Percentiles rank a stretch among this genome's conserved stretches.
phyloP scores from a whole-genome alignment of 2,113 vertebrate species.

The Sarotherodon lohbergeri region DNA sequence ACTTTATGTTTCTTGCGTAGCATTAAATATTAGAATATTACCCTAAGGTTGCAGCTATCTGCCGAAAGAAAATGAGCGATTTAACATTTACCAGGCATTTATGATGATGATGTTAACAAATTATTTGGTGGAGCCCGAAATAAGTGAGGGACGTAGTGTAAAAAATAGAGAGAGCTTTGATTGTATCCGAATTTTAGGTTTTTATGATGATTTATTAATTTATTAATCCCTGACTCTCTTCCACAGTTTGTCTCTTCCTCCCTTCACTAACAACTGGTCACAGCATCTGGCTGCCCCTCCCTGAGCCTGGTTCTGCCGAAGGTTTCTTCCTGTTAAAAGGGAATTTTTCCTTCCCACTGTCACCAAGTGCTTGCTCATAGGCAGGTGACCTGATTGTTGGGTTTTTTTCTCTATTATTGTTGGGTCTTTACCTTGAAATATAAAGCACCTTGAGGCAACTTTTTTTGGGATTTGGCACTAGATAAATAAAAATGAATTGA shows the following conservation, averaged over 20 bases:
- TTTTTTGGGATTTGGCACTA: neutral
- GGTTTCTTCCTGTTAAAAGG: neutral
- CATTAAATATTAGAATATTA: neutral
- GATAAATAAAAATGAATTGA: neutral
- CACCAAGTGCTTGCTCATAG: neutral
- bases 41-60: neutral
- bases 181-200: neutral
- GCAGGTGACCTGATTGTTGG: neutral
- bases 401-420: neutral
- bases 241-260: neutral
- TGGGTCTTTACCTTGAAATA: neutral
- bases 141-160: neutral
- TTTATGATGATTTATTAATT: neutral
- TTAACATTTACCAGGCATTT: neutral
- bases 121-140: neutral
- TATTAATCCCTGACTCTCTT: neutral
- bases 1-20: neutral
- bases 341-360: neutral
- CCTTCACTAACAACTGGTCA: neutral
- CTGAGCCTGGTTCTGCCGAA: neutral
- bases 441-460: neutral
- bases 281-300: accelerated
- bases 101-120: neutral
- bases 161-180: neutral
- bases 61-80: neutral